phyloP scores from a whole-genome alignment of 2,797 vertebrate genomes.

The Linurgus olivaceus region DNA sequence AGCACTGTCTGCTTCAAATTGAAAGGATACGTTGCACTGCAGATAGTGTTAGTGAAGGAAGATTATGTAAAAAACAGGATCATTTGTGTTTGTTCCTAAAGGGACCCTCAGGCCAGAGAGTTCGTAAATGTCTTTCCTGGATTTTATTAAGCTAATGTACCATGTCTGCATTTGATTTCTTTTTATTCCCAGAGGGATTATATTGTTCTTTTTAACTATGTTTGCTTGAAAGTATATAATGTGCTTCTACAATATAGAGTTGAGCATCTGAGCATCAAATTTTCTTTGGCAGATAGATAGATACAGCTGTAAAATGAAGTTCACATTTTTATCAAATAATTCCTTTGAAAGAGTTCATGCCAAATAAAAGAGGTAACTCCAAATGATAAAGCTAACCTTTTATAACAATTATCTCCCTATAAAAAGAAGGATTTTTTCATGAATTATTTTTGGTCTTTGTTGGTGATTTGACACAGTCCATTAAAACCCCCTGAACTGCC shows the following conservation, averaged over 20 bases:
- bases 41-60: background rate
- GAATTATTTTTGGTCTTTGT: background rate
- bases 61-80: background rate
- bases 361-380: background rate
- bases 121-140: background rate
- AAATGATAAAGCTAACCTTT: background rate
- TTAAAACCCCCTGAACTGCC: background rate
- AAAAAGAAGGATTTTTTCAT: background rate
- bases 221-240: background rate
- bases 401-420: background rate
- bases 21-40: background rate
- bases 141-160: slow-evolving; percentile 57
- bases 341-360: background rate
- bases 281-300: background rate
- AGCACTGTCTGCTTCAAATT: background rate
- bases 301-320: background rate
- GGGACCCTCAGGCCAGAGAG: background rate
- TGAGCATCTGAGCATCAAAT: background rate
- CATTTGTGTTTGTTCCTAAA: slow-evolving; percentile 27
- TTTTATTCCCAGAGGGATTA: background rate
- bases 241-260: background rate
- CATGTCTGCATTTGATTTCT: slow-evolving; percentile 28
- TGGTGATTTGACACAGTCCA: background rate
- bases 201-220: background rate
- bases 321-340: background rate